phyloP scores from a whole-genome alignment of 2,888 invertebrate species.

The Mythimna ferrago region DNA sequence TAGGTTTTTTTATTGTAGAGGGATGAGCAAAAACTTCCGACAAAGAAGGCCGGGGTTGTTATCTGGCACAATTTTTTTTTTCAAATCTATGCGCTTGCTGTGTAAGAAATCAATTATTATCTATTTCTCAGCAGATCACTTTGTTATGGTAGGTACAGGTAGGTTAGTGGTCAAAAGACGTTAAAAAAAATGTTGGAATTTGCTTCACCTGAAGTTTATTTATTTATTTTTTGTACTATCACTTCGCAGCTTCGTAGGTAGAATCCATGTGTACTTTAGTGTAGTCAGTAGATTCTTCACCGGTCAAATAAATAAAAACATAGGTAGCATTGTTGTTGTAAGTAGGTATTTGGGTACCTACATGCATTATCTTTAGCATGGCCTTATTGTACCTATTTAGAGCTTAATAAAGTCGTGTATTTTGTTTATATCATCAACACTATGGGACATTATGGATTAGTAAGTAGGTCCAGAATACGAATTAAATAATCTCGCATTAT shows the following conservation, averaged over 20 bases:
- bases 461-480: neutral
- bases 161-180: constrained; percentile 42
- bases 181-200: constrained; percentile 30
- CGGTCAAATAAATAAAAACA: constrained; percentile 18
- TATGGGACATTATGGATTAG: neutral
- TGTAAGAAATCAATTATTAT: constrained; percentile 80
- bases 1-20: constrained; percentile 77
- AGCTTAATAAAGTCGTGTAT: neutral
- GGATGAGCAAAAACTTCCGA: constrained; percentile 84
- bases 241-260: constrained; percentile 20
- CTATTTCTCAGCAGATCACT: constrained; percentile 59
- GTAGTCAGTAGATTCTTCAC: constrained; percentile 29
- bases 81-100: constrained; percentile 76
- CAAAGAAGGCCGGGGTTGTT: constrained; percentile 80
- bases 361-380: constrained; percentile 13
- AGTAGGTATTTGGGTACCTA: neutral
- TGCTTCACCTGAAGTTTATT: constrained; percentile 18
- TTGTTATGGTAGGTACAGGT: constrained; percentile 54
- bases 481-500: neutral
- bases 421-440: neutral
- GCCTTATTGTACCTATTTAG: constrained; percentile 1
- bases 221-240: constrained; percentile 24
- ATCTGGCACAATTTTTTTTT: constrained; percentile 78
- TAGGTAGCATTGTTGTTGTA: constrained; percentile 14
- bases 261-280: constrained; percentile 27